Base-by-base conservation (phyloP, 2,113 vertebrate species). In the Thermophis baileyi region DNA sequence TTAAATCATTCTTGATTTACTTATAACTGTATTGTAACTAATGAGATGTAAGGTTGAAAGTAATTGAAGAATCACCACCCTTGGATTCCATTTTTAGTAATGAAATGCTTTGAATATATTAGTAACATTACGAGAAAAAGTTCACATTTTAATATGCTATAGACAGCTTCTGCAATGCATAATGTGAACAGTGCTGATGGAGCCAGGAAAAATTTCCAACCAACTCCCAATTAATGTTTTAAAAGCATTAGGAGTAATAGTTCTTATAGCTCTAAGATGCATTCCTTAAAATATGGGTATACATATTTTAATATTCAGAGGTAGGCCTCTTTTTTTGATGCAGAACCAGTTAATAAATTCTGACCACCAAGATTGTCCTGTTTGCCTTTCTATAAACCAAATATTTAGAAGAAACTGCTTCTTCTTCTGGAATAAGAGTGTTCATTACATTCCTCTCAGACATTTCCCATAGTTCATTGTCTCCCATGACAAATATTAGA, bases 121-220 rank as follows among this genome's bases (percentile, higher is more conserved):
- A 63, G 63, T 49, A 94, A 91, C 92, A 91, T 5, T n/a, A 24
- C 3, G 4, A 94, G 4, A 24, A 89, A 8, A 86, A 50, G 90
- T 90, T 93, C 57, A 93, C 49, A 94, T 93, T 92, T 51, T 57
- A 91, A 8, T 92, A 51, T 89, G 49, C 57, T 90, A n/a, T 14
- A 44, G 46, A 9, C 27, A n/a, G n/a, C 51, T 81, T 53, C 16
- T 88, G 86, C 22, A 14, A n/a, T 30, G 3, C 4, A 69, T 46
- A 51, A 87, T 53, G 20, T 44, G 54, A 91, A 50, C 1, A 91
- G 49, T n/a, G 5, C 27, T 69, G n/a, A 47, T 57, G 7, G 18
- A 85, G 30, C 18, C 47, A 35, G 6, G 20, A 87, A 53, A 30
- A 4, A 35, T 16, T 11, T 20, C n/a, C n/a, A 91, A n/a, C 22